Evolutionary conservation across 2,888 invertebrate species (phyloP).

Genomic region (Pasiphila rectangulata): DNA sequence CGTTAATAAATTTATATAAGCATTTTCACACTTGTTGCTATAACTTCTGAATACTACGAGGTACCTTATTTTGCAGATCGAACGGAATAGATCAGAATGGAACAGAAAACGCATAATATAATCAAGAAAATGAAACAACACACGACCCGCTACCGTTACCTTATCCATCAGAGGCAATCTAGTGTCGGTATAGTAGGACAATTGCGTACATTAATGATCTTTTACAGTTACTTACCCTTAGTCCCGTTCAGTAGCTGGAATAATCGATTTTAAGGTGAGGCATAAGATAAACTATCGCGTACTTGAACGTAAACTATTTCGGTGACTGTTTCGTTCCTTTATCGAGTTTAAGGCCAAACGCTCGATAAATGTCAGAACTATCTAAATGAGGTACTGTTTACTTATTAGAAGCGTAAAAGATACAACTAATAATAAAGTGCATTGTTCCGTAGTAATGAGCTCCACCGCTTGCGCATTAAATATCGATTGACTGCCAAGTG

Average conservation of each 20-base stretch:
- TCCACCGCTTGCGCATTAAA: conserved; percentile 42
- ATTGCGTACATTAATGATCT: conserved; percentile 24
- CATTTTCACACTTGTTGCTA: too few relatives aligned
- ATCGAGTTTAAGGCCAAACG: conserved; percentile 12
- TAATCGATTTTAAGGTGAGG: conserved; percentile 13
- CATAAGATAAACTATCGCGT: conserved; percentile 17
- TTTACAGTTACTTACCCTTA: conserved; percentile 21
- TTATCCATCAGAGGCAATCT: conserved; percentile 34
- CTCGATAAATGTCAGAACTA: conserved; percentile 6
- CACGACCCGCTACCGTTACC: conserved; percentile 32
- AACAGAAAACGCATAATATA: conserved; percentile 20
- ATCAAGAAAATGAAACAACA: conserved; percentile 27
- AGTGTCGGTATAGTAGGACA: conserved; percentile 24
- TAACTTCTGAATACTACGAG: too few relatives aligned
- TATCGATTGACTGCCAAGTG: conserved; percentile 46
- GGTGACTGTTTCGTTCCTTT: conserved; percentile 6
- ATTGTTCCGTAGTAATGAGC: conserved; percentile 44
- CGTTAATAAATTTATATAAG: too few relatives aligned
- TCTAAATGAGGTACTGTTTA: conserved; percentile 8
- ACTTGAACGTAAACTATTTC: conserved; percentile 16
- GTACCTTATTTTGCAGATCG: too few relatives aligned
- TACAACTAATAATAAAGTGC: conserved; percentile 34
- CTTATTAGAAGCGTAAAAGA: conserved; percentile 6
- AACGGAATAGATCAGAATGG: conserved; percentile 1
- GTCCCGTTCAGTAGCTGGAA: conserved; percentile 22